phyloP scores from a whole-genome alignment of 2,888 invertebrate species.

The Scaptomyza tumidula region DNA sequence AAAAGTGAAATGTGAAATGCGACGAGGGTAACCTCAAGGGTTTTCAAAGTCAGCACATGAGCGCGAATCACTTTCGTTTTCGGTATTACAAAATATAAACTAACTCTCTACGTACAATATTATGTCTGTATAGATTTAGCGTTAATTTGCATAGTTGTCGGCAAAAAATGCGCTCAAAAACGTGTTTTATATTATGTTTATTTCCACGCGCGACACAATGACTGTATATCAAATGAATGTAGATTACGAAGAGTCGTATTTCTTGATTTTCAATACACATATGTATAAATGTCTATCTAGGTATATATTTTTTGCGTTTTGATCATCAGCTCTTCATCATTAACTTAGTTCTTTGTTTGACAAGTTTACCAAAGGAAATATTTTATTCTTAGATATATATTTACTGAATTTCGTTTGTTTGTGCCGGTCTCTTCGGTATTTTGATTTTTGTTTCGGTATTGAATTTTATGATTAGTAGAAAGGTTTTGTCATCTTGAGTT shows the following conservation, averaged over 20 bases:
- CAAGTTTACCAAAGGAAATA: conserved; percentile 28
- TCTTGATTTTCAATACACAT: conserved; percentile 44
- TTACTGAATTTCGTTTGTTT: conserved; percentile 27
- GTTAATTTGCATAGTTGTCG: conserved; percentile 74
- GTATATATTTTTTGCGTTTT: conserved; percentile 23
- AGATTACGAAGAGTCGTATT: conserved; percentile 58
- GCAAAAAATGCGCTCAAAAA: conserved; percentile 60
- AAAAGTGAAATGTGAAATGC: conserved; percentile 70
- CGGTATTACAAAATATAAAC: conserved; percentile 71
- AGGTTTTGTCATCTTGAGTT: conserved; percentile 39
- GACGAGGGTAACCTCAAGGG: conserved; percentile 64
- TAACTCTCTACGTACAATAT: conserved; percentile 36
- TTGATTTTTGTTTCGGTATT: conserved; percentile 44
- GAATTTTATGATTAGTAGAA: conserved; percentile 42
- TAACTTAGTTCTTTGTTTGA: conserved; percentile 54
- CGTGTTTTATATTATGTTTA: conserved; percentile 49
- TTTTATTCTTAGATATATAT: conserved; percentile 7
- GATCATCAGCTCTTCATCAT: conserved; percentile 73
- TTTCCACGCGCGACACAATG: conserved; percentile 66
- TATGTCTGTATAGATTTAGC: conserved; percentile 47
- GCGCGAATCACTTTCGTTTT: conserved; percentile 70
- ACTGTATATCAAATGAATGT: conserved; percentile 66
- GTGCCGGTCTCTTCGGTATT: conserved; percentile 37
- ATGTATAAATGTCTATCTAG: conserved; percentile 2
- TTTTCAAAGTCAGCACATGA: conserved; percentile 68